Evolutionary conservation across 2,888 invertebrate genomes (phyloP).

Genomic region (Drosophila atroscutellata): DNA sequence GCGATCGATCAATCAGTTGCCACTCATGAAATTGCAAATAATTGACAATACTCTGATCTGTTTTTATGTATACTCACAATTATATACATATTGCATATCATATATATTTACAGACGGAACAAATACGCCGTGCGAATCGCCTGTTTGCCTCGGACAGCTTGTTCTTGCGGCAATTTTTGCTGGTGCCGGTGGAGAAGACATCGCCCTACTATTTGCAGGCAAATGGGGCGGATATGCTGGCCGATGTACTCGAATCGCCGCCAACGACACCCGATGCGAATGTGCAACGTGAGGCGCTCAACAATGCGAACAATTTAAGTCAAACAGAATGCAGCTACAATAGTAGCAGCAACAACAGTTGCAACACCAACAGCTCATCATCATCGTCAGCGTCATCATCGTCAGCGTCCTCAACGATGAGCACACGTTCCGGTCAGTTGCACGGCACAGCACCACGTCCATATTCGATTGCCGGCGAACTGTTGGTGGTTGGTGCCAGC

Average conservation of each 20-base stretch:
- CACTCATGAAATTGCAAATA: constrained; percentile 41
- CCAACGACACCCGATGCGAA: constrained; percentile 81
- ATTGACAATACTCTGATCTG: constrained; percentile 29
- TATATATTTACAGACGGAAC: constrained; percentile 91
- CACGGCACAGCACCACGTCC: constrained; percentile 85
- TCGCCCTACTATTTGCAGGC: constrained; percentile 88
- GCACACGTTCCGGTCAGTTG: constrained; percentile 70
- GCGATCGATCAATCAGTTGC: constrained; percentile 53
- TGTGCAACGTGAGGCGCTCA: constrained; percentile 77
- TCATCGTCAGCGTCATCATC: constrained; percentile 38
- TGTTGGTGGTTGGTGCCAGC: constrained; percentile 74
- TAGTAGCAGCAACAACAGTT: constrained; percentile 36
- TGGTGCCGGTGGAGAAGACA: constrained; percentile 92
- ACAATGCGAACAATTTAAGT: constrained; percentile 74
- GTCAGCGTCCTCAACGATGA: constrained; percentile 16
- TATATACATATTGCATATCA: background rate
- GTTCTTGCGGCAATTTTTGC: constrained; percentile 94
- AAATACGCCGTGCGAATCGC: constrained; percentile 95
- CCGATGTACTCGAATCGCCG: constrained; percentile 60
- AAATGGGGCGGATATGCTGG: constrained; percentile 48
- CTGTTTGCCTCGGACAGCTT: constrained; percentile 97
- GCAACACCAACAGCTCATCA: constrained; percentile 60
- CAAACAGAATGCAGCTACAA: constrained; percentile 41
- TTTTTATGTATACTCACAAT: background rate
- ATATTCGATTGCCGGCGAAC: constrained; percentile 86